phyloP scores from a whole-genome alignment of 2,113 vertebrate genomes.

The Pycnonotus jocosus region DNA sequence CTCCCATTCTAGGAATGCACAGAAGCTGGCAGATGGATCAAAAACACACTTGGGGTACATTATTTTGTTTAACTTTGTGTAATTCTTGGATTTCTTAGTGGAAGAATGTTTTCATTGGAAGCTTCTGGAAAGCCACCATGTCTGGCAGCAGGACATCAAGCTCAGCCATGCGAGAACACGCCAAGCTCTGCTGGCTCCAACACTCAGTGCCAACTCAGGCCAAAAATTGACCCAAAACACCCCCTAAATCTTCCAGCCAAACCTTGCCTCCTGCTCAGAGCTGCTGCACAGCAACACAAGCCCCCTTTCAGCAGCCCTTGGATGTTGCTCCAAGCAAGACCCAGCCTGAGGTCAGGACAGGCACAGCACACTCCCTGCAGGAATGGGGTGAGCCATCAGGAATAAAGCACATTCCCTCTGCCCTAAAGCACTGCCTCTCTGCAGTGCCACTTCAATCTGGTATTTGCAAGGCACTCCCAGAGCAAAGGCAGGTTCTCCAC shows the following conservation, averaged over 20 bases:
- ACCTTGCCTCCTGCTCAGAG: neutral
- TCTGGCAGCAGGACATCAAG: neutral
- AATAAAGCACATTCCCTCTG: neutral
- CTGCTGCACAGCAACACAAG: neutral
- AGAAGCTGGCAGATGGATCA: neutral
- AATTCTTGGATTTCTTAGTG: neutral
- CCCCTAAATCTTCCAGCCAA: neutral
- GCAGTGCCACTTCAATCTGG: neutral
- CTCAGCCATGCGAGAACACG: neutral
- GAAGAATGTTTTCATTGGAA: neutral
- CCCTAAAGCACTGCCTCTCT: neutral
- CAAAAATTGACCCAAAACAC: neutral
- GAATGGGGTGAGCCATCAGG: neutral
- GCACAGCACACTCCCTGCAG: neutral
- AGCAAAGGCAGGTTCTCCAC: neutral
- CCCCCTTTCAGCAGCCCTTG: neutral
- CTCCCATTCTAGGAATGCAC: neutral
- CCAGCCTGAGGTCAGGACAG: neutral
- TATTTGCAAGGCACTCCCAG: neutral
- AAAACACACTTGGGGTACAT: neutral
- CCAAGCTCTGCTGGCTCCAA: neutral
- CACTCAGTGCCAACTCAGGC: neutral
- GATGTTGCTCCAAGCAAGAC: neutral
- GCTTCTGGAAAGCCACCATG: neutral
- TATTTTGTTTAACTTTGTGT: neutral